Conservation (phyloP, 1,140 invertebrate species). For the Cepaea nemoralis region DNA sequence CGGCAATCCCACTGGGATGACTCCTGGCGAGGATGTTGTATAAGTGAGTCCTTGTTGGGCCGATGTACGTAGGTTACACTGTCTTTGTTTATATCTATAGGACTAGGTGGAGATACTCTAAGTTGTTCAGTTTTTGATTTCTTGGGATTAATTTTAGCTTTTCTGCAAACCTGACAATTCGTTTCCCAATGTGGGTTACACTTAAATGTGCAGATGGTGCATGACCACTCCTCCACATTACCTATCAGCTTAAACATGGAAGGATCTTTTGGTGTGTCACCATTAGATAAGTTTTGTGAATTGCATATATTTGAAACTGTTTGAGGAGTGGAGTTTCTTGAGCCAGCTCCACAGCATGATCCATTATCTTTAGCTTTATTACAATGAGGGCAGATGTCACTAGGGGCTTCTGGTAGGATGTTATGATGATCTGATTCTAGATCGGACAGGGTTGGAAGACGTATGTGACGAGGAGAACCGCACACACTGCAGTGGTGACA, state of each 20-base stretch:
- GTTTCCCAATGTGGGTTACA: slow-evolving; percentile 56
- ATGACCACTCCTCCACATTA: slow-evolving; percentile 57
- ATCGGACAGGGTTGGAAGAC: slow-evolving; percentile 51
- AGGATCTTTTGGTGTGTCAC: not conserved
- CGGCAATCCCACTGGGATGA: slow-evolving; percentile 49
- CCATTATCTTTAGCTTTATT: not conserved
- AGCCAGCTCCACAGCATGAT: not conserved
- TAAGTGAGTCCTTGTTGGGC: not conserved
- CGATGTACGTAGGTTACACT: slow-evolving; percentile 40
- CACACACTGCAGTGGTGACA: slow-evolving; percentile 53
- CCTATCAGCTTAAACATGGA: not conserved
- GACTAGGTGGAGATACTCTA: slow-evolving; percentile 40
- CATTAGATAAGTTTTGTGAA: not conserved
- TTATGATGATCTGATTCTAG: not conserved
- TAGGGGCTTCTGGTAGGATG: not conserved
- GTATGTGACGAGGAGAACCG: slow-evolving; percentile 51
- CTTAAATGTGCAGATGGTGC: slow-evolving; percentile 56
- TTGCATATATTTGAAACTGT: no score
- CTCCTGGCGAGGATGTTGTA: slow-evolving; percentile 17
- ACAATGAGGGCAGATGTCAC: not conserved
- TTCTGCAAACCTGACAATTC: slow-evolving; percentile 54
- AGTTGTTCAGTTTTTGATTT: slow-evolving; percentile 7
- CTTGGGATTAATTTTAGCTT: slow-evolving; percentile 4
- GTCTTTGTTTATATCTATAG: slow-evolving; percentile 45
- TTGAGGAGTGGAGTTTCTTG: no score